Evolutionary conservation across 92 coral and sea anemone genomes (phyloP).

Genomic region (Palythoa grandiflora): DNA sequence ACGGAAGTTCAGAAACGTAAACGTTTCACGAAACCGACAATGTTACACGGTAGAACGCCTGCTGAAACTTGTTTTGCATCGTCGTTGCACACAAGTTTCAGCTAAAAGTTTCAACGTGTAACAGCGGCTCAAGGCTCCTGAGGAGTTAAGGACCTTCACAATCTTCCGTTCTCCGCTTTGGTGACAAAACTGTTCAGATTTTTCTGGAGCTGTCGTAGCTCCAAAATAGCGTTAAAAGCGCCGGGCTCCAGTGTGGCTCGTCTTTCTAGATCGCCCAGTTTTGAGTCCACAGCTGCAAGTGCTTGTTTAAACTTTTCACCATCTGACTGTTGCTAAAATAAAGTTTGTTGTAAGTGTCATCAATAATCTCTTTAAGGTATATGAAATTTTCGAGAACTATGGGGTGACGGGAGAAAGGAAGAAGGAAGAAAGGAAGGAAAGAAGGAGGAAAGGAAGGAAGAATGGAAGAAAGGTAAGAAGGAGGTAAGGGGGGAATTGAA

Average conservation of each 20-base stretch:
- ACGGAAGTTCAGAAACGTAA: no score
- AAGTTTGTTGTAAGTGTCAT: not conserved
- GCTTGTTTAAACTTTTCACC: slow-evolving; percentile 39
- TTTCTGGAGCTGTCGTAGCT: slow-evolving; percentile 40
- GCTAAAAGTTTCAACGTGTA: no score
- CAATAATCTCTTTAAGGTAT: not conserved
- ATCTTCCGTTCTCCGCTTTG: not conserved
- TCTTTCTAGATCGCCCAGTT: slow-evolving; percentile 25
- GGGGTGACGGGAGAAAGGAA: not conserved
- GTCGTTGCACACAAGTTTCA: no score
- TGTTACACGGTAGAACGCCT: no score
- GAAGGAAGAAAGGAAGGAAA: not conserved
- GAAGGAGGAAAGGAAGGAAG: not conserved
- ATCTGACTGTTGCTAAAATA: slow-evolving; percentile 1
- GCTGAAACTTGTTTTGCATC: no score
- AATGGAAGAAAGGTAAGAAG: not conserved
- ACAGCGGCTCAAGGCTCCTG: not conserved
- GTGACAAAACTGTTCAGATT: slow-evolving; percentile 25
- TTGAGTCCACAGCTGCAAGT: slow-evolving; percentile 21
- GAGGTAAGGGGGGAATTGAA: no score
- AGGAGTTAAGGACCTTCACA: not conserved
- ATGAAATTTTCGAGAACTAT: not conserved
- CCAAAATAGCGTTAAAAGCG: slow-evolving; percentile 30
- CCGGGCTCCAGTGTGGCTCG: slow-evolving; percentile 18
- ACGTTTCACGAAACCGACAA: no score